Percentiles rank a stretch among this genome's conserved stretches.
phyloP scores from a whole-genome alignment of 2,113 vertebrate species.

The Pithys albifrons region DNA sequence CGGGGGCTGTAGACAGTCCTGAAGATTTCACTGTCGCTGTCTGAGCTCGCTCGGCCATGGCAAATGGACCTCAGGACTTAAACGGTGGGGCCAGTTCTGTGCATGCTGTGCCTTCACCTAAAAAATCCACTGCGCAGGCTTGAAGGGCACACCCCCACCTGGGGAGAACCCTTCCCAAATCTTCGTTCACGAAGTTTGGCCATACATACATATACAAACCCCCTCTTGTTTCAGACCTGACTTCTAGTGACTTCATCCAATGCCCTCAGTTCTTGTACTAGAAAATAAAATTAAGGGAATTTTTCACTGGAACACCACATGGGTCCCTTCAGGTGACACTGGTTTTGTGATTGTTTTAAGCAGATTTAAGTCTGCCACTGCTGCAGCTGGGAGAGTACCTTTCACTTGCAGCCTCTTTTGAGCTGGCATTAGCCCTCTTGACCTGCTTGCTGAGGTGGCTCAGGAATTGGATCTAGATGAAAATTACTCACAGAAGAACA shows the following conservation, averaged over 20 bases:
- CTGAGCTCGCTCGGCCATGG: too few species aligned
- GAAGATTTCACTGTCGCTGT: too few species aligned
- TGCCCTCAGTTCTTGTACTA: not conserved
- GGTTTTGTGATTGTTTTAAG: not conserved
- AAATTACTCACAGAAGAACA: not conserved
- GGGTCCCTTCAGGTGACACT: not conserved
- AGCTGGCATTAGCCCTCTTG: not conserved
- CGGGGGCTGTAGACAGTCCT: too few species aligned
- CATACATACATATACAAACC: too few species aligned
- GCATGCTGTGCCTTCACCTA: too few species aligned
- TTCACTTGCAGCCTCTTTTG: not conserved
- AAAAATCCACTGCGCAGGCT: too few species aligned
- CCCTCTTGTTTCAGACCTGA: not conserved
- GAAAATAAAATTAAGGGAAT: not conserved
- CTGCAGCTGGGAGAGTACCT: not conserved
- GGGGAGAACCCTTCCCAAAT: too few species aligned
- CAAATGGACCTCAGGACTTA: too few species aligned
- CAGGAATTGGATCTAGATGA: not conserved
- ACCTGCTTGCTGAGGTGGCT: not conserved
- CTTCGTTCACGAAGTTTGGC: too few species aligned
- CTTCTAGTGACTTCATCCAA: not conserved
- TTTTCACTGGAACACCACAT: not conserved
- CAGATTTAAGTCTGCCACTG: not conserved
- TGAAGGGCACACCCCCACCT: too few species aligned
- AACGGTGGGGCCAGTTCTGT: too few species aligned